Evolutionary conservation across 2,113 vertebrate genomes (phyloP).

Genomic region (Scomber japonicus): DNA sequence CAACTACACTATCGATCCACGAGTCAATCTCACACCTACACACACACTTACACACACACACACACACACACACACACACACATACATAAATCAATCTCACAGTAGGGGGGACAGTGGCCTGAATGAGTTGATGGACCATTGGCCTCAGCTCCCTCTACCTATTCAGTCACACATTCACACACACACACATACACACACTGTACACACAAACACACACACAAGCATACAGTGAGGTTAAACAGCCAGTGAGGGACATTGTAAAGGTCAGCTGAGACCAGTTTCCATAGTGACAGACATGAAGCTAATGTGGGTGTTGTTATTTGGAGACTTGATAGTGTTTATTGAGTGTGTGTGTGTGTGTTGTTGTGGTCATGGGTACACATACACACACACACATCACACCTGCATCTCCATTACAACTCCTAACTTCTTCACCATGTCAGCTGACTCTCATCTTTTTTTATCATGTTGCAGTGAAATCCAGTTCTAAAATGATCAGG

Average conservation of each 20-base stretch:
- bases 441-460: no score
- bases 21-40: constrained; percentile 81
- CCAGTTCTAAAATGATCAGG: no score
- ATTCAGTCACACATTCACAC: constrained; percentile 11
- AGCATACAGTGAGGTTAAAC: constrained; percentile 10
- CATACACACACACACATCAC: no score
- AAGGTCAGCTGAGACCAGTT: constrained; percentile 11
- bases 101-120: constrained; percentile 34
- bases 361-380: no score
- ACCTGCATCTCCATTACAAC: no score
- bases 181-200: not conserved
- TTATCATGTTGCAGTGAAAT: no score
- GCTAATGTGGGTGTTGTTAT: not conserved
- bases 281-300: not conserved
- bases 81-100: constrained; percentile 38
- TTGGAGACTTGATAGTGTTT: no score
- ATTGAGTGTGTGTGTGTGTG: no score
- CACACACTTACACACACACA: constrained; percentile 77
- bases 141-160: constrained; percentile 30
- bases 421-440: no score
- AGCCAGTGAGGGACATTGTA: not conserved
- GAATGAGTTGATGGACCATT: constrained; percentile 52
- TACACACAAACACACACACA: not conserved
- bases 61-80: constrained; percentile 30
- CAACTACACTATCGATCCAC: constrained; percentile 94